phyloP scores from a whole-genome alignment of 1,140 invertebrate species.

The Babylonia areolata region DNA sequence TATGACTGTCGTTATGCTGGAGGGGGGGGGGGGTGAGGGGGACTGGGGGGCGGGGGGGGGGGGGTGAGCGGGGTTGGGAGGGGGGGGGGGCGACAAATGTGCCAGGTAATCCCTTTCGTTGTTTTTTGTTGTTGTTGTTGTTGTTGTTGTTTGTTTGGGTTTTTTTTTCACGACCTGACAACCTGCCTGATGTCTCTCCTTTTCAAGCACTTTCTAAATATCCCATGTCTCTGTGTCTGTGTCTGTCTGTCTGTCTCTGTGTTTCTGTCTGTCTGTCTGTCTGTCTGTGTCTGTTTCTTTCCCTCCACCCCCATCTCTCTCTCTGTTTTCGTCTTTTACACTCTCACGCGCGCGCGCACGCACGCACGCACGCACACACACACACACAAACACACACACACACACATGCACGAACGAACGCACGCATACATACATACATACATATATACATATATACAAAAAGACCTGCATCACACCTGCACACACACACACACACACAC shows the following conservation, averaged over 20 bases:
- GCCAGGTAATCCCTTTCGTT: too few species aligned
- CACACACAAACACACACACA: slow-evolving; percentile 3
- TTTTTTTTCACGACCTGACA: background rate
- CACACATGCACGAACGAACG: background rate
- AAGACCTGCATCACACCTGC: background rate
- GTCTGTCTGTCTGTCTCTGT: too few species aligned
- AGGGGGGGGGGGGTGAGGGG: too few species aligned
- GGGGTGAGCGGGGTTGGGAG: too few species aligned
- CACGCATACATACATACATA: background rate
- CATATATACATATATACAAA: background rate
- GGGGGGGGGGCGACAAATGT: too few species aligned
- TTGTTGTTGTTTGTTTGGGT: background rate
- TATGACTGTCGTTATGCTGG: too few species aligned
- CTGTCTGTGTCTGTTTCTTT: background rate
- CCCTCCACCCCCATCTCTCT: background rate
- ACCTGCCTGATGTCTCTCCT: too few species aligned
- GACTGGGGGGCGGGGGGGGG: too few species aligned
- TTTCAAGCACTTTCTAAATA: too few species aligned
- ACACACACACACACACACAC: too few species aligned
- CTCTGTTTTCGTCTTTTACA: background rate
- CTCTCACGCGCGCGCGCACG: background rate
- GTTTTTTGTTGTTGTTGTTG: background rate
- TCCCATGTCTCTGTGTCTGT: too few species aligned
- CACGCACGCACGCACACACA: background rate
- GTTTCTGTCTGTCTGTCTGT: background rate